Evolutionary conservation across 2,797 vertebrate genomes (phyloP).

Genomic region (Threskiornis aethiopicus): DNA sequence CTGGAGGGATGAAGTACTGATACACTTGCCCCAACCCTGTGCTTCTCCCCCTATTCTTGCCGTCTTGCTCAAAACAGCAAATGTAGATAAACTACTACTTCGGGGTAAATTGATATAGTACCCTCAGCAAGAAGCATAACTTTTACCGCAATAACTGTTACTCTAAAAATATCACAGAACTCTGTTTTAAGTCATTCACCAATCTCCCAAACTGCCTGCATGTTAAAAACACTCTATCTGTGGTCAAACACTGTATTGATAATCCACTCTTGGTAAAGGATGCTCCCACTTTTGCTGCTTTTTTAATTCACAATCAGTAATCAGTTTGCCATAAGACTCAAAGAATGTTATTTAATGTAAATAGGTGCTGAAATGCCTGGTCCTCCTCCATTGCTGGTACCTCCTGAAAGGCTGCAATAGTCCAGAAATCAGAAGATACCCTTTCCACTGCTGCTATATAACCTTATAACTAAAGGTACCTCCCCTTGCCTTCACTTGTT

Average conservation of each 20-base stretch:
- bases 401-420: not conserved
- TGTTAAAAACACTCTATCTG: fast-evolving
- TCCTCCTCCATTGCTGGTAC: not conserved
- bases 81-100: not conserved
- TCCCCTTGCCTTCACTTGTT: not conserved
- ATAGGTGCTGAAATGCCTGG: not conserved
- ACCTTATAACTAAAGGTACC: not conserved
- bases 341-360: not conserved
- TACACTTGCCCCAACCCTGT: not conserved
- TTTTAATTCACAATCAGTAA: not conserved
- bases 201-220: not conserved
- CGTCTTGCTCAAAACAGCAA: not conserved
- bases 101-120: not conserved
- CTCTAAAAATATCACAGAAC: not conserved
- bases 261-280: not conserved
- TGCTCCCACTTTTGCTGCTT: not conserved
- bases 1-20: not conserved
- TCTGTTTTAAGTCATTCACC: not conserved
- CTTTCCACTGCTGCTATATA: not conserved
- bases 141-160: not conserved
- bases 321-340: not conserved
- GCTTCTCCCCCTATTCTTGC: not conserved
- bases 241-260: not conserved
- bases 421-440: not conserved
- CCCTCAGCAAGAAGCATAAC: not conserved